Conservation (phyloP, 2,797 vertebrate genomes). For the Mareca strepera region DNA sequence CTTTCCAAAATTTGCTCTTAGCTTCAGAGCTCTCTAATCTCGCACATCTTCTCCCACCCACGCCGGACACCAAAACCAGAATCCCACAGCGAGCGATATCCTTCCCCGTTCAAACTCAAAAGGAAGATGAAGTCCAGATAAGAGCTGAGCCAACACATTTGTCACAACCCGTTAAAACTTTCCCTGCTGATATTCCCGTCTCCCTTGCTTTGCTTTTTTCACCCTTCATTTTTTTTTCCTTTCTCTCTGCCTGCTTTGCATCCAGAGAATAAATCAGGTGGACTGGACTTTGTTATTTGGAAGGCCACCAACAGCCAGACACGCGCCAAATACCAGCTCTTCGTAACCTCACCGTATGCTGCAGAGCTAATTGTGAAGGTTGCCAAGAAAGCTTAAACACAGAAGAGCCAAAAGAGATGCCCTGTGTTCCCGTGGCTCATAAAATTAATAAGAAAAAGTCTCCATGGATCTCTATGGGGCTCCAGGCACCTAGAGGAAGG, state of each 20-base stretch:
- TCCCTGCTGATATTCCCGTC: background rate
- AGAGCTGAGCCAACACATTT: constrained; percentile 10
- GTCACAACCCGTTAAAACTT: background rate
- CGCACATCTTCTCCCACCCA: background rate
- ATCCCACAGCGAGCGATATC: background rate
- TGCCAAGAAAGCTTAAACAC: background rate
- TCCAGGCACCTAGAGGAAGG: background rate
- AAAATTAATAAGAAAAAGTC: background rate
- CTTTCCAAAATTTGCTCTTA: background rate
- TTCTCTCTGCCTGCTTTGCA: background rate
- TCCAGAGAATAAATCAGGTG: background rate
- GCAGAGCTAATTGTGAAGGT: background rate
- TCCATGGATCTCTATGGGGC: background rate
- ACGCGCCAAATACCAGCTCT: background rate
- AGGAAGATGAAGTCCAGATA: background rate
- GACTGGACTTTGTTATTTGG: background rate
- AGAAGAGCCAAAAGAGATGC: background rate
- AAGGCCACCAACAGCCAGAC: background rate
- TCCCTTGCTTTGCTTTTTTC: background rate
- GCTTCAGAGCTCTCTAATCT: background rate
- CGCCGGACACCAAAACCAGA: background rate
- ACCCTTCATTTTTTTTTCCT: no score
- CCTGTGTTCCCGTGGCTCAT: background rate
- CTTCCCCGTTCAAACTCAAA: background rate
- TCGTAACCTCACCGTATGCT: background rate